Evolutionary conservation across 2,888 invertebrate genomes (phyloP).

Genomic region (Callinectes sapidus): DNA sequence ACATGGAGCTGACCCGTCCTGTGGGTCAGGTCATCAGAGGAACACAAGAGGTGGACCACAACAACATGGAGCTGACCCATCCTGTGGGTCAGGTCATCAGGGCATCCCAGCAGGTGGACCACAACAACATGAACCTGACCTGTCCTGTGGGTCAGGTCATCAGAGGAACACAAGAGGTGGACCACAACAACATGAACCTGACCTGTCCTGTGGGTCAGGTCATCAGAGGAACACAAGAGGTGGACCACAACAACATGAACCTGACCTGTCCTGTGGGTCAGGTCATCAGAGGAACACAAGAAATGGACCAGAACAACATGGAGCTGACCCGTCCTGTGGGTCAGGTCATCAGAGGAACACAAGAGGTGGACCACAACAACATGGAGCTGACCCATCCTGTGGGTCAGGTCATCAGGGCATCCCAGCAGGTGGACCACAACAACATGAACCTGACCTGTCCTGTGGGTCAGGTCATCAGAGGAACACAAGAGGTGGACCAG

Average conservation of each 20-base stretch:
- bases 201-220: background rate
- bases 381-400: background rate
- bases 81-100: too few species aligned
- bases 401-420: background rate
- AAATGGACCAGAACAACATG: background rate
- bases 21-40: background rate
- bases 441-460: background rate
- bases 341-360: background rate
- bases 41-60: too few species aligned
- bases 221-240: background rate
- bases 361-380: background rate
- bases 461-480: background rate
- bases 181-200: background rate
- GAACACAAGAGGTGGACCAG: background rate
- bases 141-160: background rate
- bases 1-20: conserved; percentile 1
- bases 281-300: background rate
- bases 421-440: background rate
- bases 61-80: too few species aligned
- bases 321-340: background rate
- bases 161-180: background rate
- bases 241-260: background rate
- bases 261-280: background rate
- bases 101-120: background rate
- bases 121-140: too few species aligned